Evolutionary conservation across 2,113 vertebrate species (phyloP), one percentile per base, ranked within the genome.

Genomic region (Vanacampus margaritifer): DNA sequence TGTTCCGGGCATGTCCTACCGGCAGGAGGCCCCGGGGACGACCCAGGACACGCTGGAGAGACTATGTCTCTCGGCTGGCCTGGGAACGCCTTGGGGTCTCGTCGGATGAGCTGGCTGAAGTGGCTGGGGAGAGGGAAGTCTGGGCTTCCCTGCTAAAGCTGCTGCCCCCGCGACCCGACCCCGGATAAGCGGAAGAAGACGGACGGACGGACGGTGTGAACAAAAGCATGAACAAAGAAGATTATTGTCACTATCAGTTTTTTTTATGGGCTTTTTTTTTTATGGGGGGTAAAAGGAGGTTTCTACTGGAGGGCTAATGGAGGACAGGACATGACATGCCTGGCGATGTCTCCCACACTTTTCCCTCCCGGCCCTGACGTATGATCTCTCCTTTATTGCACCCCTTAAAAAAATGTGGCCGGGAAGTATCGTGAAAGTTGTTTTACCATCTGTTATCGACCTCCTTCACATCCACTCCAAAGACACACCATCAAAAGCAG

Each of bases 401-500:
- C 54, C 71, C 48, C 39, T 78, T 72, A 65, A 84, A 81, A 74
- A 51, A 60, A 66, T n/a, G 48, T 61, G 56, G 54, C 77, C 65
- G 36, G 26, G 76, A 62, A 48, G 68, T 70, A 68, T 77, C 56
- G 71, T 54, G 67, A 43, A 26, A 24, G 73, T 65, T 41, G 24
- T 36, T 74, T 71, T 57, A 41, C 79, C 86, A 88, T 84, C 85
- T 86, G 82, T 67, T 83, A 16, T 69, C 45, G 26, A 72, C 72
- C 81, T 71, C 70, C 64, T 78, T 64, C 68, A 59, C 46, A 46
- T 43, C 62, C 56, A 63, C 64, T 77, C 51, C 79, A 84, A n/a
- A 57, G 12, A 67, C 3, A 11, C 62, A 21, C 62, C 32, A 26
- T 67, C 61, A 62, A 54, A 71, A 54, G 26, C 37, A 43, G 48